phyloP scores from a whole-genome alignment of 2,888 invertebrate species.

The Aphrophora alni region DNA sequence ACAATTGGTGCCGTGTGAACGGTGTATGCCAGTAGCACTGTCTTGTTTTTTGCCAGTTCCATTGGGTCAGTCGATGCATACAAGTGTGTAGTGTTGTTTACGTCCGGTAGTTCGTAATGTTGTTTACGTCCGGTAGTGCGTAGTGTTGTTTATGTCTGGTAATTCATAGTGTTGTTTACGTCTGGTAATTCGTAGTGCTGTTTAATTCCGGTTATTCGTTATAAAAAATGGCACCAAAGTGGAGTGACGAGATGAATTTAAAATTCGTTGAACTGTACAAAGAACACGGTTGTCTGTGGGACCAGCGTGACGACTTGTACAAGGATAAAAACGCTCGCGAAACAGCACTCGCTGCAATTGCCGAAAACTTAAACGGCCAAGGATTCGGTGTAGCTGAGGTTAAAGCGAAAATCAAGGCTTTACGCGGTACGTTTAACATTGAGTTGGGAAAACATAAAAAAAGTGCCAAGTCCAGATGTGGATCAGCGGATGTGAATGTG shows the following conservation, averaged over 20 bases:
- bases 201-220: too few species aligned
- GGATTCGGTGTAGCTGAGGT: slow-evolving; percentile 20
- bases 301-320: background rate
- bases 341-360: background rate
- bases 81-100: too few species aligned
- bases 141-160: background rate
- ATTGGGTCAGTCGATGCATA: too few species aligned
- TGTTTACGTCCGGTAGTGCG: background rate
- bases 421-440: background rate
- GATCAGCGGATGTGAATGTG: background rate
- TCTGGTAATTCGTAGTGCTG: background rate
- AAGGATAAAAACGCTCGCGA: slow-evolving; percentile 7
- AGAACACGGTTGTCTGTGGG: slow-evolving; percentile 12
- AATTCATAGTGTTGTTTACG: slow-evolving; percentile 7
- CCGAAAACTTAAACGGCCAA: background rate
- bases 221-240: slow-evolving; percentile 27
- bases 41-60: too few species aligned
- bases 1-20: background rate
- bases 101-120: background rate
- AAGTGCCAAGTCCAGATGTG: slow-evolving; percentile 18
- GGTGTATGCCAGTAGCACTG: background rate
- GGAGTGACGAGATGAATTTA: slow-evolving; percentile 9
- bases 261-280: background rate
- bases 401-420: slow-evolving; percentile 22
- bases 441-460: slow-evolving; percentile 3